Evolutionary conservation across 2,888 invertebrate genomes (phyloP).

Genomic region (Acanthosepion lycidas): DNA sequence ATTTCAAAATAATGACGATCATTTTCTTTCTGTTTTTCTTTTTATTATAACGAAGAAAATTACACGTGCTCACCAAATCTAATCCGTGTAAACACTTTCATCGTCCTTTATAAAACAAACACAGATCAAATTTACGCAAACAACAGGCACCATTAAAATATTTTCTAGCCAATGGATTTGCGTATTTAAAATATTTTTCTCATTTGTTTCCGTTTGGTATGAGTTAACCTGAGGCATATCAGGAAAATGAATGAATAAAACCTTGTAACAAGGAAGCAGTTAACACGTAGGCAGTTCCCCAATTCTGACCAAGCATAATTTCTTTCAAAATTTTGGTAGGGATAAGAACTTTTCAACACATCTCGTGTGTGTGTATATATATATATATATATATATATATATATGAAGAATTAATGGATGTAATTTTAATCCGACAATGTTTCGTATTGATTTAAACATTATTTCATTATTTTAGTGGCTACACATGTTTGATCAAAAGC

Average conservation of each 20-base stretch:
- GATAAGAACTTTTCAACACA: too few species aligned
- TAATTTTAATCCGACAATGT: too few species aligned
- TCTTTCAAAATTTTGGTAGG: too few species aligned
- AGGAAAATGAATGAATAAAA: not conserved
- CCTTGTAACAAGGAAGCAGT: too few species aligned
- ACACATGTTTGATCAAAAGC: too few species aligned
- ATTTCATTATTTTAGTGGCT: too few species aligned
- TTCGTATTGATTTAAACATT: too few species aligned
- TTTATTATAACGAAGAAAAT: not conserved
- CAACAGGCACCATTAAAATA: not conserved
- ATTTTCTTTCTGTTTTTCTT: not conserved
- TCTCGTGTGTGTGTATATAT: not conserved
- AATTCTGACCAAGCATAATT: too few species aligned
- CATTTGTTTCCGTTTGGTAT: not conserved
- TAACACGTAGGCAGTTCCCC: too few species aligned
- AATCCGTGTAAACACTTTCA: not conserved
- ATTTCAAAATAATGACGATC: not conserved
- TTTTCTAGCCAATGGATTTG: not conserved
- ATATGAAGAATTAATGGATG: not conserved
- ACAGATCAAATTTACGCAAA: not conserved
- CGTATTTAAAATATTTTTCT: not conserved
- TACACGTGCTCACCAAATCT: not conserved
- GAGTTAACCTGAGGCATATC: not conserved
- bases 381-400: slow-evolving; percentile 11
- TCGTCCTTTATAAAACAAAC: not conserved